These are phyloP conservation scores for Galbula dea DNA, from an alignment of 2,113 vertebrate genomes.

Conservation along the genomic window DNA sequence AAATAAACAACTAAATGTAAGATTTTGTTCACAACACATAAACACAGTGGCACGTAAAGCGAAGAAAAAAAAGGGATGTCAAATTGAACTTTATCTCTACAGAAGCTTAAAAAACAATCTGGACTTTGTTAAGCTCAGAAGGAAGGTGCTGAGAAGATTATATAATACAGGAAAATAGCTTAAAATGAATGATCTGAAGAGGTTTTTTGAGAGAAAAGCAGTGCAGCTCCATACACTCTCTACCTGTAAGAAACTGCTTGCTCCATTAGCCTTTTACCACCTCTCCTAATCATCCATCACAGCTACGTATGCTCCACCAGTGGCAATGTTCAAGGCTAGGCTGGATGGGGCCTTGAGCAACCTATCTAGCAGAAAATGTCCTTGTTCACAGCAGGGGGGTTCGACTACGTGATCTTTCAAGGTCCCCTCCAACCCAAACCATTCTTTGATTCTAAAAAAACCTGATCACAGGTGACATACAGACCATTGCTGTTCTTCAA, in stretches of 20 bases:
- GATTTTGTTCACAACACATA: not conserved
- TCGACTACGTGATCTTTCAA: not conserved
- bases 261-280: not conserved
- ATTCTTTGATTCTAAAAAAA: not conserved
- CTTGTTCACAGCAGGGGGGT: fast-evolving
- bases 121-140: not conserved
- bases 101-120: not conserved
- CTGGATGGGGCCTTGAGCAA: not conserved
- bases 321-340: not conserved
- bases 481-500: not conserved
- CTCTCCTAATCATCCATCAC: not conserved
- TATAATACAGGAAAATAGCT: not conserved
- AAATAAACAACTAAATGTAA: not conserved
- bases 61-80: not conserved
- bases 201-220: not conserved
- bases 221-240: fast-evolving
- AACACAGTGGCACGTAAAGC: not conserved
- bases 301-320: not conserved
- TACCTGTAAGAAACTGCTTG: not conserved
- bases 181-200: not conserved
- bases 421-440: not conserved
- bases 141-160: not conserved
- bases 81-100: not conserved
- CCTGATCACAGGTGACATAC: not conserved
- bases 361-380: not conserved